phyloP scores from a whole-genome alignment of 2,888 invertebrate genomes.

The Lasioglossum villosulum region DNA sequence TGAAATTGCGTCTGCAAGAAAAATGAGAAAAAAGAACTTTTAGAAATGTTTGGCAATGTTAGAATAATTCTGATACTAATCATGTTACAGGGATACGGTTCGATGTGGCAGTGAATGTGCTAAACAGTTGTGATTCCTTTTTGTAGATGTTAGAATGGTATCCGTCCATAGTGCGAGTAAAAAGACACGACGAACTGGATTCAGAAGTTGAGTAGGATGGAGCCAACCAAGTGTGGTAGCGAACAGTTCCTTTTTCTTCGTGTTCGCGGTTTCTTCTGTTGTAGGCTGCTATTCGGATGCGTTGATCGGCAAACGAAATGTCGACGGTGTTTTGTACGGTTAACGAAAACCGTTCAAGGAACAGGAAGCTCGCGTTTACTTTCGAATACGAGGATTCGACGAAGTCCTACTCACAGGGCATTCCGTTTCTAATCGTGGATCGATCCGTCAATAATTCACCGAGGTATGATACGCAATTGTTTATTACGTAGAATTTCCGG shows the following conservation, averaged over 20 bases:
- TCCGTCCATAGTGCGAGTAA: not conserved
- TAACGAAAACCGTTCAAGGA: constrained; percentile 1
- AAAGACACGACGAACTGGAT: not conserved
- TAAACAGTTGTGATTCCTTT: not conserved
- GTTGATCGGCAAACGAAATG: constrained; percentile 17
- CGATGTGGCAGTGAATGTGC: not conserved
- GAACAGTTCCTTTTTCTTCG: constrained; percentile 22
- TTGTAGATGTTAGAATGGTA: not conserved
- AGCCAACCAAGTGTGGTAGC: not conserved
- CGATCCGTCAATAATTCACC: constrained; percentile 31
- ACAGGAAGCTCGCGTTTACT: constrained; percentile 24
- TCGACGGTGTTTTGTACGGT: constrained; percentile 21
- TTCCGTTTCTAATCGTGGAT: constrained; percentile 32
- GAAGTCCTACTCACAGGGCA: constrained; percentile 31
- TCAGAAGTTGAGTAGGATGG: not conserved
- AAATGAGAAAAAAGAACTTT: too few relatives aligned
- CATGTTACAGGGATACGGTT: not conserved
- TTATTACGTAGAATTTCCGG: constrained; percentile 32
- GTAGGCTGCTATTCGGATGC: constrained; percentile 5
- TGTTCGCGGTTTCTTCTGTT: constrained; percentile 1
- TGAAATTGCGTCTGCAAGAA: too few relatives aligned
- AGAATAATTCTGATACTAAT: not conserved
- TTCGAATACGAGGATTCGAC: constrained; percentile 3
- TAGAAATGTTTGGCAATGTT: too few relatives aligned
- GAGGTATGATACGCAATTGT: constrained; percentile 48